Evolutionary conservation across 1,140 invertebrate genomes (phyloP).

Genomic region (Drosophila bocki): DNA sequence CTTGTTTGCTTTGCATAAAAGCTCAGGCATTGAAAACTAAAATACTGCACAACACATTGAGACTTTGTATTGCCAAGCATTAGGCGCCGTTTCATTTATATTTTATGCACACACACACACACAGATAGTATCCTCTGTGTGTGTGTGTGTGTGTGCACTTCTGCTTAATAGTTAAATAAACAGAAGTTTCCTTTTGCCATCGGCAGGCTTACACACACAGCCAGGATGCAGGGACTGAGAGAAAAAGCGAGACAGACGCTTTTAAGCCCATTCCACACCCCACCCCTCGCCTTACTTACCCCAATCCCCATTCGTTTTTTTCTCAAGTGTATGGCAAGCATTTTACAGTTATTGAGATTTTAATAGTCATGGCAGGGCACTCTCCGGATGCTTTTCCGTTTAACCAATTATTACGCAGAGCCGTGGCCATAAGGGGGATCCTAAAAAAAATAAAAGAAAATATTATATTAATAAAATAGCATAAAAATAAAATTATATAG

Average conservation of each 20-base stretch:
- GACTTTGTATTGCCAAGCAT: slow-evolving; percentile 77
- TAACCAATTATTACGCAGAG: slow-evolving; percentile 27
- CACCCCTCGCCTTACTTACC: background rate
- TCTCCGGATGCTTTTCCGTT: slow-evolving; percentile 25
- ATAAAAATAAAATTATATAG: too few species aligned
- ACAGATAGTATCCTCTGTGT: slow-evolving; percentile 24
- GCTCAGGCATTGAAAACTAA: slow-evolving; percentile 82
- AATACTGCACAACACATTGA: slow-evolving; percentile 81
- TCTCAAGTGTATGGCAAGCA: slow-evolving; percentile 10
- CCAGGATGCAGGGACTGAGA: background rate
- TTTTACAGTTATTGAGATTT: slow-evolving; percentile 27
- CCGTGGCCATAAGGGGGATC: background rate
- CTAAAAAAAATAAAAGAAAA: background rate
- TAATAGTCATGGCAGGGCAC: slow-evolving; percentile 15
- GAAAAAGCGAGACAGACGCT: slow-evolving; percentile 6
- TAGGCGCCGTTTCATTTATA: slow-evolving; percentile 80
- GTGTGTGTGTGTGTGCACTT: slow-evolving; percentile 63
- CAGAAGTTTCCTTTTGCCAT: slow-evolving; percentile 73
- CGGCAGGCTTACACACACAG: slow-evolving; percentile 36
- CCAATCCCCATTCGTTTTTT: background rate
- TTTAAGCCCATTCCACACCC: background rate
- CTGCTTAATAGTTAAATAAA: slow-evolving; percentile 81
- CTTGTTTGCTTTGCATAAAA: slow-evolving; percentile 80
- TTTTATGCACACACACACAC: slow-evolving; percentile 73
- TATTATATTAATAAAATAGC: background rate